Percentiles rank a stretch among this genome's conserved stretches.
phyloP scores from a whole-genome alignment of 2,113 vertebrate genomes.

The Ptyas mucosa region DNA sequence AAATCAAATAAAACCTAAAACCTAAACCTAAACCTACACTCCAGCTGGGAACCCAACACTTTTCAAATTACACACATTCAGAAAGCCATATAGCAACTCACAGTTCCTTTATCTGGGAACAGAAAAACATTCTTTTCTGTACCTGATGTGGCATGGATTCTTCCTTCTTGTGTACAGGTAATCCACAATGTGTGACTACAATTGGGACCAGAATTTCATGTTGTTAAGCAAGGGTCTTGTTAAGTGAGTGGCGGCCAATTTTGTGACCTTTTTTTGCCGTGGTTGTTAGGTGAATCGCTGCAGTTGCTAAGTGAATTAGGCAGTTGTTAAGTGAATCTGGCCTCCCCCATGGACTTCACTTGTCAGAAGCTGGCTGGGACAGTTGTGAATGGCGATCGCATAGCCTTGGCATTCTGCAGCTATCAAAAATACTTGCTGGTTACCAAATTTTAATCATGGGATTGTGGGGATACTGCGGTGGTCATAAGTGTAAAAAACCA shows the following conservation, averaged over 20 bases:
- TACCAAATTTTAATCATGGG: background rate
- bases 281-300: background rate
- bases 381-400: background rate
- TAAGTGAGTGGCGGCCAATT: background rate
- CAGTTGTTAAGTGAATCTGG: background rate
- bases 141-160: background rate
- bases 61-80: background rate
- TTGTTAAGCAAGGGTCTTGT: background rate
- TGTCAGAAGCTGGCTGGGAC: background rate
- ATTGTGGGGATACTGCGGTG: background rate
- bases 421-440: background rate
- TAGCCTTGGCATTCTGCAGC: background rate
- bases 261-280: background rate
- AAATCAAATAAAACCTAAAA: too few relatives aligned
- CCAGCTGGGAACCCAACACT: background rate
- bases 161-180: background rate
- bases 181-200: background rate
- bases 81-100: background rate
- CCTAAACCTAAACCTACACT: too few relatives aligned
- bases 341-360: background rate
- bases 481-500: background rate
- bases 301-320: background rate
- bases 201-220: background rate
- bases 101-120: background rate
- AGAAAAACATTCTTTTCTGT: background rate